Base-by-base conservation (phyloP, 1,140 invertebrate species). In the Sesamia nonagrioides region DNA sequence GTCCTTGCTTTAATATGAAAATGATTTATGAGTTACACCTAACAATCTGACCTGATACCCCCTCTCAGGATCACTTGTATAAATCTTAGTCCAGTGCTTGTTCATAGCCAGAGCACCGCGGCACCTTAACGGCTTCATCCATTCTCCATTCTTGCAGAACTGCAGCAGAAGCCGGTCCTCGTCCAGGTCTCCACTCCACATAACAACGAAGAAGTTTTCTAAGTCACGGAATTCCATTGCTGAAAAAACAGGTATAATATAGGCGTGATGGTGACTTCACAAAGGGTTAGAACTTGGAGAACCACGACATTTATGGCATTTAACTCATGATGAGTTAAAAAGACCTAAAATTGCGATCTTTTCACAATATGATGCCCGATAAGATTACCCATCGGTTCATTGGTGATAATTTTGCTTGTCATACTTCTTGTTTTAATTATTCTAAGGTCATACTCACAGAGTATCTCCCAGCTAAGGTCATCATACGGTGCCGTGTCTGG, bases 161-260 rank as follows among this genome's bases (percentile, higher is more conserved):
- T 97, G 96, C 5, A 98, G 90, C 11, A 97, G 89, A 92, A 98
- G 95, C 35, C 95, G 92, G 27, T 97, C 96, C 66, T 98, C 96
- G 56, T 98, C 98, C 50, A 98, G 95, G 69, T 96, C 96, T 8
- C 97, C 97, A 56, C 96, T 97, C 98, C 98, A 98, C 88, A 97
- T 97, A 1, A 97, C 94, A 17, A 97, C 95, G 77, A 96, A 95
- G 85, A 97, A 97, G 79, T 97, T 96, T n/a, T 96, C 95, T n/a
- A 97, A 88, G 78, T 96, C 96, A 1, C 95, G 95, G 86, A 97
- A 98, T 82, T 98, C 97, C 94, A 98, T 97, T 17, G 94, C 97
- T 97, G 82, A 17, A 86, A 40, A 21, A 78, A 63, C 1, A 15
- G 2, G 17, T 9, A 18, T 17, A 1, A 21, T 42, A 9, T 4